A percentile compares a stretch with the other conserved stretches of the same genome.
Conservation (phyloP, 2,113 vertebrate species). For the Oplegnathus fasciatus region DNA sequence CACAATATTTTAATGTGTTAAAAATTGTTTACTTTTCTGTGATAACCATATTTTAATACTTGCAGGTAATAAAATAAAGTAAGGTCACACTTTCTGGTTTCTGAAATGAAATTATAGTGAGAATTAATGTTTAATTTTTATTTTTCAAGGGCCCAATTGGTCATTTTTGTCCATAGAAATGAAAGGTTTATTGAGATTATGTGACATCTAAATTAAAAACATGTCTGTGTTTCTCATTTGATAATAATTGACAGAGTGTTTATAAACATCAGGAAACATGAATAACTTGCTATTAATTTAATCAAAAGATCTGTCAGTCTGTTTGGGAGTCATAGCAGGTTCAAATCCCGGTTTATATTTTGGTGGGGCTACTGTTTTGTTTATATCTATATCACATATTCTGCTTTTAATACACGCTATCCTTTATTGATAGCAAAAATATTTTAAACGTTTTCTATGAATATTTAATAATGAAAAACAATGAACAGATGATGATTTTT, state of each 20-base stretch:
- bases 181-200: background rate
- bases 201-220: constrained; percentile 23
- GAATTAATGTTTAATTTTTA: background rate
- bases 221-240: constrained; percentile 1
- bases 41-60: constrained; percentile 11
- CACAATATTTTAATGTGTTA: background rate
- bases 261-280: background rate
- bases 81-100: background rate
- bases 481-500: background rate
- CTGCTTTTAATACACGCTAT: background rate
- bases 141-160: background rate
- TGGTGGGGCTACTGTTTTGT: background rate
- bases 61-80: too few relatives aligned
- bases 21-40: constrained; percentile 6
- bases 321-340: background rate
- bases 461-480: background rate
- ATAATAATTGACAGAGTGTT: constrained; percentile 17
- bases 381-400: background rate
- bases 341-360: background rate
- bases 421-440: background rate
- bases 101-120: background rate
- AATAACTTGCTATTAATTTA: background rate
- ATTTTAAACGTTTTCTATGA: background rate
- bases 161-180: background rate
- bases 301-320: background rate